Conservation (phyloP, 2,888 invertebrate species). For the Sipha maydis region DNA sequence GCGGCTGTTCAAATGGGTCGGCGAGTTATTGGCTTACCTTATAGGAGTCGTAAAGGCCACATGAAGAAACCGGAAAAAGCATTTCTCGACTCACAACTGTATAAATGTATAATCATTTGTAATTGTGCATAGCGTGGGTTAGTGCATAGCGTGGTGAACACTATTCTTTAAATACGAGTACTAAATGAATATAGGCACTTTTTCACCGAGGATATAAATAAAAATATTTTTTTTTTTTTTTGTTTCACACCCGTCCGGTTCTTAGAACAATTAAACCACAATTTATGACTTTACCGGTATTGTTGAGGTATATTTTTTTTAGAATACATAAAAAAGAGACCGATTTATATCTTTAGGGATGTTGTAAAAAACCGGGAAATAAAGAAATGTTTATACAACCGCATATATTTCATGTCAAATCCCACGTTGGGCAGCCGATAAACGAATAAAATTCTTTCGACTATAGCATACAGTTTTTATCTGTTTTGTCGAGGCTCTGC, state of each 20-base stretch:
- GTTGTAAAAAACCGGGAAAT: slow-evolving; percentile 26
- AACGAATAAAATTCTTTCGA: slow-evolving; percentile 44
- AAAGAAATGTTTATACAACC: slow-evolving; percentile 51
- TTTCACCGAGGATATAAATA: slow-evolving; percentile 9
- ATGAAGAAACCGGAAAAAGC: slow-evolving; percentile 4
- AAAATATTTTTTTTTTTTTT: slow-evolving; percentile 18
- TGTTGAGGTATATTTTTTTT: slow-evolving; percentile 17
- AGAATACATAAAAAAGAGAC: slow-evolving; percentile 29
- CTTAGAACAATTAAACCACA: slow-evolving; percentile 48
- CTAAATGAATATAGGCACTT: slow-evolving; percentile 5
- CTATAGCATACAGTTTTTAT: slow-evolving; percentile 33
- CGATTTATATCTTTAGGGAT: slow-evolving; percentile 49
- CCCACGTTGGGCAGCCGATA: slow-evolving; percentile 49
- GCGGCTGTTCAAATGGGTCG: slow-evolving; percentile 31
- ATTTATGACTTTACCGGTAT: slow-evolving; percentile 29
- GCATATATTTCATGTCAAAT: slow-evolving; percentile 54
- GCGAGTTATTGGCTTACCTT: slow-evolving; percentile 18
- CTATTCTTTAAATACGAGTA: background rate
- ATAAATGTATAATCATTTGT: slow-evolving; percentile 11
- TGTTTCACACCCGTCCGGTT: slow-evolving; percentile 26
- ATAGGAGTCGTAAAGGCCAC: background rate
- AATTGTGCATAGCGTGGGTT: background rate
- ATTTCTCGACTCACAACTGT: background rate
- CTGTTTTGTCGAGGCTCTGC: slow-evolving; percentile 8
- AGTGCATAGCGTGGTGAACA: background rate